Evolutionary conservation across 1,140 invertebrate genomes (phyloP), one percentile per base, ranked within the genome.

Genomic region (Cataglyphis hispanica): DNA sequence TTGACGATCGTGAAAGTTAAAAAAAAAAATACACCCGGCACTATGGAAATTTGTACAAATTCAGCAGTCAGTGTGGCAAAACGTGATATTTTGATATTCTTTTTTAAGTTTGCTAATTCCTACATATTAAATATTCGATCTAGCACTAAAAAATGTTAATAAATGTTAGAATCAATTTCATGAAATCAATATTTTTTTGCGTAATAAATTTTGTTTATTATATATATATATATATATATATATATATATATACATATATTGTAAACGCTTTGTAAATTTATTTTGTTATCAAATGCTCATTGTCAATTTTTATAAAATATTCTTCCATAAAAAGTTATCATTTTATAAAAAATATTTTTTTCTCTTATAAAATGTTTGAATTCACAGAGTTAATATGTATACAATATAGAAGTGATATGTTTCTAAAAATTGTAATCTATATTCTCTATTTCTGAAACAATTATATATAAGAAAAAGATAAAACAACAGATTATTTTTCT

Each of bases 41-140:
- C 27, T 13, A 31, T 10, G 1, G 16, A 78, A 66, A 66, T 53
- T 78, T 66, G 4, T 13, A 31, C 19, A 2, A 74, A 74, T 81
- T 46, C 19, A 34, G 19, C 27, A 72, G 22, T 46, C 34, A 64
- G 1, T 22, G 8, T 19, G 19, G 13, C 5, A 22, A 34, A 50
- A 37, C 1, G n/a, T 58, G 1, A 7, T 8, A 50, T 50, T 50
- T 50, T 5, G 3, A 37, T 25, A 10, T 11, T 61, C 61, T 76
- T 43, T 13, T 43, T 61, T 22, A 10, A 50, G n/a, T 8, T 19
- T 16, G 31, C 0, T 8, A 1, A 40, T 6, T 58, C 25, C 22
- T 31, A 3, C n/a, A n/a, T 58, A 22, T 58, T 56, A 0, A 56
- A 56, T 19, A 13, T 61, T 63, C 13, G 6, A 31, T 27, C 25